Evolutionary conservation across 1,140 invertebrate genomes (phyloP).

Genomic region (Aporrectodea caliginosa): DNA sequence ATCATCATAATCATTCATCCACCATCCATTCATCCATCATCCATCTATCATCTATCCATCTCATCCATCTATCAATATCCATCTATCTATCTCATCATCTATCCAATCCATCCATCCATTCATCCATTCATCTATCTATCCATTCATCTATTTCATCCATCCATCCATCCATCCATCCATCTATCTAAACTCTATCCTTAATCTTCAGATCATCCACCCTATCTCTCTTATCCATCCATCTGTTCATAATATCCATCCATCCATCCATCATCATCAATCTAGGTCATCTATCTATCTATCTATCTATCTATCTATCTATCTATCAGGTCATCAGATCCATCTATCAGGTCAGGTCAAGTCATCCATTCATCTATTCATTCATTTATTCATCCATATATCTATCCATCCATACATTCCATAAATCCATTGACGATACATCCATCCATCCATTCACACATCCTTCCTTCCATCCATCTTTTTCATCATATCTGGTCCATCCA

Average conservation of each 20-base stretch:
- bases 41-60: neutral
- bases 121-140: too few species aligned
- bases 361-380: slow-evolving; percentile 7
- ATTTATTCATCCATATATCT: slow-evolving; percentile 4
- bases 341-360: too few species aligned
- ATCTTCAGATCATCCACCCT: neutral
- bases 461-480: neutral
- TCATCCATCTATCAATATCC: slow-evolving; percentile 3
- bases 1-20: too few species aligned
- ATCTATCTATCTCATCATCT: too few species aligned
- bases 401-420: neutral
- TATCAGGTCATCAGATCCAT: too few species aligned
- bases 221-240: neutral
- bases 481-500: too few species aligned
- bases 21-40: slow-evolving; percentile 7
- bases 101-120: too few species aligned
- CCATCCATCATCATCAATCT: neutral
- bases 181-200: too few species aligned
- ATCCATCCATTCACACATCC: slow-evolving; percentile 4
- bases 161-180: too few species aligned
- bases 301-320: slow-evolving; percentile 8
- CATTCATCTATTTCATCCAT: too few species aligned
- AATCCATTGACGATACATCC: neutral
- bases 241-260: slow-evolving; percentile 4
- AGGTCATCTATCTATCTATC: neutral